These are phyloP conservation scores for Drosophila mimica DNA, from an alignment of 2,888 invertebrate genomes.

Conservation along the genomic window DNA sequence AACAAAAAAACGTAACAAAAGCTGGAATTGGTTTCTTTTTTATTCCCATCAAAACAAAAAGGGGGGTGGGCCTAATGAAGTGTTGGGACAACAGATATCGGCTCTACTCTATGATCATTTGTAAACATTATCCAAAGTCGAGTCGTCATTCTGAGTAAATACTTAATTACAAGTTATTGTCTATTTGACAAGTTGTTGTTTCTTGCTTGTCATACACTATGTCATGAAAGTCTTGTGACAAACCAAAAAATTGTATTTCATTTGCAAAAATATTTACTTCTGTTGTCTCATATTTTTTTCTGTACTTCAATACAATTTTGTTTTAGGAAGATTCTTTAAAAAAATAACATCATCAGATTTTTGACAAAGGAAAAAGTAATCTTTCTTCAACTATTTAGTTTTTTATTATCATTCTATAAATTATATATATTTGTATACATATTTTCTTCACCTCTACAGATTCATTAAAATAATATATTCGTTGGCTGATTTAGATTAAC, in stretches of 20 bases:
- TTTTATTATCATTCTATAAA: too few species aligned
- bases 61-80: neutral
- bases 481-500: neutral
- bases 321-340: neutral
- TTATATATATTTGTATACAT: too few species aligned
- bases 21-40: constrained; percentile 18
- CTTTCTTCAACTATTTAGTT: too few species aligned
- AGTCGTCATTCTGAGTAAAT: neutral
- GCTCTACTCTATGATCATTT: neutral
- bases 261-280: neutral
- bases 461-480: neutral
- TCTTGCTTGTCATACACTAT: neutral
- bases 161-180: neutral
- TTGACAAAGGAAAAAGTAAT: too few species aligned
- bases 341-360: too few species aligned
- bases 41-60: neutral
- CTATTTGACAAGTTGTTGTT: neutral
- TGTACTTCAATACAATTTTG: neutral
- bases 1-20: constrained; percentile 35
- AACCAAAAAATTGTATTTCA: neutral
- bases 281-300: neutral
- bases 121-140: neutral
- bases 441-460: neutral
- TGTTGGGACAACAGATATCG: neutral
- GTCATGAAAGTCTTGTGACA: neutral